phyloP scores from a whole-genome alignment of 2,888 invertebrate species.

The Calameuta filiformis region DNA sequence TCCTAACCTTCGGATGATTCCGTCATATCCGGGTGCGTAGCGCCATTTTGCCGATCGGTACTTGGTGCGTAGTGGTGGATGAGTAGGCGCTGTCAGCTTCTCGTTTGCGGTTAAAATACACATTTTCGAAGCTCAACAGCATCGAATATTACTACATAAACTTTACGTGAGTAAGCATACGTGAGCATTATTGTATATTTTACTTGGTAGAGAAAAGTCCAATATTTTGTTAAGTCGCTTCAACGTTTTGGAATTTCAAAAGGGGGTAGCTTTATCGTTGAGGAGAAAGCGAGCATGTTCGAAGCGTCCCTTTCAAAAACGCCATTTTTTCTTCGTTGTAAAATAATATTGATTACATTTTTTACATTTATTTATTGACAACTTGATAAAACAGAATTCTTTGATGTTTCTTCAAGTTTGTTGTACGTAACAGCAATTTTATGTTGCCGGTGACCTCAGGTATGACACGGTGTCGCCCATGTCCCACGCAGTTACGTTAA shows the following conservation, averaged over 20 bases:
- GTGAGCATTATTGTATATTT: background rate
- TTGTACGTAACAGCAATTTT: background rate
- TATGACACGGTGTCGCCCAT: background rate
- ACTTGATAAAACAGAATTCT: background rate
- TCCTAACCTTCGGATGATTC: background rate
- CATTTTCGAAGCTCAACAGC: background rate
- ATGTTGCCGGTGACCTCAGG: background rate
- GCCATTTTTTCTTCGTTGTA: background rate
- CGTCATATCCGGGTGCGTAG: background rate
- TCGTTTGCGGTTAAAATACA: background rate
- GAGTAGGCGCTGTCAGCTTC: background rate
- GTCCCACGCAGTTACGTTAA: background rate
- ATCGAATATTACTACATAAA: background rate
- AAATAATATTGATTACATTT: background rate
- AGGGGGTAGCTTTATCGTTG: background rate
- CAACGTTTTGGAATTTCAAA: background rate
- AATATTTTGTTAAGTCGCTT: background rate
- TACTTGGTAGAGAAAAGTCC: background rate
- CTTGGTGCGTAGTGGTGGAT: constrained; percentile 8
- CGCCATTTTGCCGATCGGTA: constrained; percentile 17
- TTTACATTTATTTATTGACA: background rate
- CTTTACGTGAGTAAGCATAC: background rate
- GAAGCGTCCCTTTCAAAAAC: background rate
- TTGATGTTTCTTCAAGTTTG: background rate
- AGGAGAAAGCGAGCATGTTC: background rate